Evolutionary conservation across 2,113 vertebrate genomes (phyloP).

Genomic region (Lepus timidus): DNA sequence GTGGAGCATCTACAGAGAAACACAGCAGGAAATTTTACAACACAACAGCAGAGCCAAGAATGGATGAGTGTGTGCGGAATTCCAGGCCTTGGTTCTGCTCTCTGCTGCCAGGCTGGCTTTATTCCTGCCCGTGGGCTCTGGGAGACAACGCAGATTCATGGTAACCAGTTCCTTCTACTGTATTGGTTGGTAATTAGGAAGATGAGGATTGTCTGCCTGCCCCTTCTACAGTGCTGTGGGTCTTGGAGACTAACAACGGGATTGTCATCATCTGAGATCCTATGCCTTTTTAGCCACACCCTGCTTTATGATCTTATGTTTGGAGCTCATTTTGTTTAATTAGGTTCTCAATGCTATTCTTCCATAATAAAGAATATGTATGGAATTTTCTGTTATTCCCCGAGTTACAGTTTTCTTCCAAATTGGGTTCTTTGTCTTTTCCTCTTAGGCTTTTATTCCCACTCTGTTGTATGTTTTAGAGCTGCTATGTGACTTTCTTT

Average conservation of each 20-base stretch:
- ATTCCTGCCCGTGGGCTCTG: neutral
- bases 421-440: conserved; percentile 18
- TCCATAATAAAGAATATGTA: neutral
- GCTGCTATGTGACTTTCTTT: neutral
- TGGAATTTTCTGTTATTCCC: neutral
- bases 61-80: too few relatives aligned
- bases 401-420: neutral
- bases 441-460: neutral
- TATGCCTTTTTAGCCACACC: neutral
- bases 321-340: neutral
- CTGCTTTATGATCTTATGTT: neutral
- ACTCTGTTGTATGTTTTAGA: neutral
- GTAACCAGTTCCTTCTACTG: neutral
- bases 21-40: neutral
- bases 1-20: neutral
- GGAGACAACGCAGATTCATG: neutral
- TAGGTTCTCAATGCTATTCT: neutral
- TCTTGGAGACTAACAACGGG: neutral
- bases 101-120: neutral
- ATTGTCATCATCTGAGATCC: neutral
- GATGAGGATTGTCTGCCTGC: too few relatives aligned
- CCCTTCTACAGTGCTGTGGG: neutral
- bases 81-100: neutral
- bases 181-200: neutral
- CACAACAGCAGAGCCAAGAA: neutral